phyloP scores from a whole-genome alignment of 2,888 invertebrate genomes.

The Lochmaea capreae region DNA sequence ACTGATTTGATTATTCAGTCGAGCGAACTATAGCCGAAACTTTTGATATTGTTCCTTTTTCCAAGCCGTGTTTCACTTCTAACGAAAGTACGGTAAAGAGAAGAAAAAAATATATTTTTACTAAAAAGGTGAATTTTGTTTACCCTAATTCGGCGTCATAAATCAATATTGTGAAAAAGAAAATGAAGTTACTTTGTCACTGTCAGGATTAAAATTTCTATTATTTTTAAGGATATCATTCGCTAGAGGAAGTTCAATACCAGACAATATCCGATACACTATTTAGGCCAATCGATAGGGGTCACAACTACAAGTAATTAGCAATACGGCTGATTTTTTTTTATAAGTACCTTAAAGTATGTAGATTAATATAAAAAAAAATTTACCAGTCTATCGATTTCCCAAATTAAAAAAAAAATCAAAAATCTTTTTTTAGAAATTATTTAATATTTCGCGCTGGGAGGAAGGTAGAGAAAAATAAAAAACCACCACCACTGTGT shows the following conservation, averaged over 20 bases:
- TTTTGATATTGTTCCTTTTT: constrained; percentile 6
- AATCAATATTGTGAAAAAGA: constrained; percentile 25
- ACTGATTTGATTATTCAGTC: constrained; percentile 13
- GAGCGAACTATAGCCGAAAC: constrained; percentile 9
- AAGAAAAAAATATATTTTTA: constrained; percentile 18
- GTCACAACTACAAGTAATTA: no score
- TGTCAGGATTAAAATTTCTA: constrained; percentile 25
- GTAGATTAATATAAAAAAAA: no score
- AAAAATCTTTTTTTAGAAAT: no score
- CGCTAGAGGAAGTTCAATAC: neutral
- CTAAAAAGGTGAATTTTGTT: constrained; percentile 29
- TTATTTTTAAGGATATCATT: constrained; percentile 25
- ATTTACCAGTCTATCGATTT: no score
- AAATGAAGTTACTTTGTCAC: constrained; percentile 21
- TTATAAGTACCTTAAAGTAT: no score
- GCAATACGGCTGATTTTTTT: no score
- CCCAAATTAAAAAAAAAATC: no score
- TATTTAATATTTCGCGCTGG: no score
- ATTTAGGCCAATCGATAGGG: no score
- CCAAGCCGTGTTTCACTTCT: neutral
- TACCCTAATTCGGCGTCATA: constrained; percentile 14
- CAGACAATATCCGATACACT: neutral
- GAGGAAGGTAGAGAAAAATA: no score
- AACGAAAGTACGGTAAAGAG: neutral
- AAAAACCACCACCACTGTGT: no score